Evolutionary conservation across 2,888 invertebrate genomes (phyloP).

Genomic region (Apamea anceps): DNA sequence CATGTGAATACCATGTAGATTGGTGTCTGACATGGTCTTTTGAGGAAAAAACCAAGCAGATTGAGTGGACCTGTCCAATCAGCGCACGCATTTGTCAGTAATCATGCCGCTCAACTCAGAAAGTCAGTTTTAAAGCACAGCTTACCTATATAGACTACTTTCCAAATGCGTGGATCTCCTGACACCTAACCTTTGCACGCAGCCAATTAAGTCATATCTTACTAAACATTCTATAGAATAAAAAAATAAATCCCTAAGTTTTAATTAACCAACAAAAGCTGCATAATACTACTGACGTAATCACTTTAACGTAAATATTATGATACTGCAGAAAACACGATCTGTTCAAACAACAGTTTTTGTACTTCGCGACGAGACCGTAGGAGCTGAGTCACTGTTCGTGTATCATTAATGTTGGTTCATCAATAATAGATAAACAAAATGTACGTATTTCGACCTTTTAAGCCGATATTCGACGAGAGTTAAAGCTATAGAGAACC

Average conservation of each 20-base stretch:
- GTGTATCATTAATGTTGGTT: slow-evolving; percentile 56
- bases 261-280: slow-evolving; percentile 25
- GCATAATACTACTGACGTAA: slow-evolving; percentile 26
- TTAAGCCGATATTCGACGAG: background rate
- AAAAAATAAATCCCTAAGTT: background rate
- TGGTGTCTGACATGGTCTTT: background rate
- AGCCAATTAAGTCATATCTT: background rate
- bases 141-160: too few species aligned
- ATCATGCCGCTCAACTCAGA: too few species aligned
- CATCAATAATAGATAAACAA: slow-evolving; percentile 32
- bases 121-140: too few species aligned
- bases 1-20: too few species aligned
- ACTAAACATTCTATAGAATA: background rate
- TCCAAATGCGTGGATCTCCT: too few species aligned
- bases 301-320: slow-evolving; percentile 61
- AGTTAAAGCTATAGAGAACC: background rate
- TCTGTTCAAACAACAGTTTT: slow-evolving; percentile 50
- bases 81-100: background rate
- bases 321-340: slow-evolving; percentile 44
- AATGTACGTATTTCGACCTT: background rate
- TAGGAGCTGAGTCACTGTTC: slow-evolving; percentile 57
- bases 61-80: background rate
- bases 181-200: background rate
- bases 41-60: background rate
- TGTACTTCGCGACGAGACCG: slow-evolving; percentile 32